phyloP scores from a whole-genome alignment of 2,888 invertebrate species.

The Willowsia nigromaculata region DNA sequence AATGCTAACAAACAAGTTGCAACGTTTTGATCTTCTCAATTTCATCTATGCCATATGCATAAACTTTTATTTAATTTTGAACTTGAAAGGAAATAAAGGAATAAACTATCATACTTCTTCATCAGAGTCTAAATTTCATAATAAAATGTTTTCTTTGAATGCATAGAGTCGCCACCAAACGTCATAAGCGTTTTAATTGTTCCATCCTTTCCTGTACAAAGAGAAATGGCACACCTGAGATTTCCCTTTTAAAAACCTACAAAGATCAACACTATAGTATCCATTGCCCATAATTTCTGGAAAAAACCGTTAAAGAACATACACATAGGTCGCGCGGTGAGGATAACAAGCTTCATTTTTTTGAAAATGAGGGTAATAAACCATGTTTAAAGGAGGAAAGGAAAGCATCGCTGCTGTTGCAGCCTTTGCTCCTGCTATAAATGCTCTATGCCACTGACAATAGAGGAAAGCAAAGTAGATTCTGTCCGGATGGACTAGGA shows the following conservation, averaged over 20 bases:
- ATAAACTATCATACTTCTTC: too few relatives aligned
- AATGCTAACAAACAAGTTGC: too few relatives aligned
- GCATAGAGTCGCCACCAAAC: too few relatives aligned
- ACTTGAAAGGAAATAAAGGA: too few relatives aligned
- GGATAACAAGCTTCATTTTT: slow-evolving; percentile 56
- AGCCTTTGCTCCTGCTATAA: background rate
- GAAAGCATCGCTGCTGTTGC: background rate
- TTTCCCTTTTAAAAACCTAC: background rate
- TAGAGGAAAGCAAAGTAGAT: slow-evolving; percentile 63
- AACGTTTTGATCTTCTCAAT: too few relatives aligned
- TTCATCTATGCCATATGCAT: too few relatives aligned
- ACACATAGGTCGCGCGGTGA: slow-evolving; percentile 47
- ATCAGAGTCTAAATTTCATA: too few relatives aligned
- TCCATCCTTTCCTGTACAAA: background rate
- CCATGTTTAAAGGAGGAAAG: slow-evolving; percentile 42
- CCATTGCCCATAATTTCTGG: background rate
- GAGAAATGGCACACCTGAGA: slow-evolving; percentile 21
- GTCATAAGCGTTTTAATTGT: background rate
- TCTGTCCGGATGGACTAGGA: slow-evolving; percentile 66
- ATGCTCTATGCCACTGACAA: slow-evolving; percentile 9
- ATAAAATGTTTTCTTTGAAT: background rate
- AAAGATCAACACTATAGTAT: background rate
- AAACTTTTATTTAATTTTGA: too few relatives aligned
- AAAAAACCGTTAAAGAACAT: background rate
- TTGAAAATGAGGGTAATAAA: slow-evolving; percentile 69